These are phyloP conservation scores for Julus scandinavius DNA, from an alignment of 2,888 invertebrate species.

Conservation along the genomic window DNA sequence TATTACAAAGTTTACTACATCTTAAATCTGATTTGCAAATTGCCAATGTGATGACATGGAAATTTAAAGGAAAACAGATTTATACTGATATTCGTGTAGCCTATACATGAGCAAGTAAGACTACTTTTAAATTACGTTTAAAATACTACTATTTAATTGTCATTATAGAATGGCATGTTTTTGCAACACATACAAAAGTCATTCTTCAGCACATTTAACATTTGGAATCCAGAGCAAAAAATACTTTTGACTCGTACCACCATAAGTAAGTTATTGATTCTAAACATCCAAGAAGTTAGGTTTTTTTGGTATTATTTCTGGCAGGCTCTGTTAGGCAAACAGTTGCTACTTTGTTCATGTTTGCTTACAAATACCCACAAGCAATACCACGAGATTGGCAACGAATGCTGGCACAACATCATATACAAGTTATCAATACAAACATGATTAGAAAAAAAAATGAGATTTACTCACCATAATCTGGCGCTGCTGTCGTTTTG, in stretches of 20 bases:
- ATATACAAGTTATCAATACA: background rate
- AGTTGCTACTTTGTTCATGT: background rate
- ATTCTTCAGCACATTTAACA: no score
- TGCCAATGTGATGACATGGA: no score
- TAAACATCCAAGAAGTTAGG: background rate
- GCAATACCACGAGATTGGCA: background rate
- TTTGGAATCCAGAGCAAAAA: no score
- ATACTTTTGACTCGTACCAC: background rate
- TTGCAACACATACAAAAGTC: no score
- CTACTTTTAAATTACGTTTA: no score
- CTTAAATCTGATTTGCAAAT: no score
- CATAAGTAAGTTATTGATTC: background rate
- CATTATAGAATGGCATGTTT: no score
- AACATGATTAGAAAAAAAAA: background rate
- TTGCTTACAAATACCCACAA: background rate
- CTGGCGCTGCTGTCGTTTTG: constrained; percentile 46
- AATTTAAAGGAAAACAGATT: no score
- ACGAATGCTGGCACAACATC: background rate
- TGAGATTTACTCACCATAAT: background rate
- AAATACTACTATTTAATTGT: no score
- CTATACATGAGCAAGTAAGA: no score
- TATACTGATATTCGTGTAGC: no score
- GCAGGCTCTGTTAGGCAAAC: background rate
- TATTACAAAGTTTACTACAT: no score
- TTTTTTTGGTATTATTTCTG: background rate